phyloP scores from a whole-genome alignment of 2,888 invertebrate genomes.

The Strigamia crassipes region DNA sequence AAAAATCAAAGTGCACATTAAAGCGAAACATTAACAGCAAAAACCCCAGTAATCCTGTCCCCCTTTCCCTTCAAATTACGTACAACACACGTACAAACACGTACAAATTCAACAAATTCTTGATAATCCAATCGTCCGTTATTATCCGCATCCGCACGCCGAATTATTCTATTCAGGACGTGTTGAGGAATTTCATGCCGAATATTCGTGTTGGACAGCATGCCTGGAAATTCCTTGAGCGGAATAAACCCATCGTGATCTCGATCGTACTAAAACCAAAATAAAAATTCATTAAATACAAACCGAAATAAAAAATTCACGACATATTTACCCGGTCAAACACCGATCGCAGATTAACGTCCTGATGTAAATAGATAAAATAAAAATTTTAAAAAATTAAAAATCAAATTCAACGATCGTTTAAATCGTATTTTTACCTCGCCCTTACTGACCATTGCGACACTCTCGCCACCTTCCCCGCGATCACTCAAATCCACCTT shows the following conservation, averaged over 20 bases:
- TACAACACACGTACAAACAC: too few relatives aligned
- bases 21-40: background rate
- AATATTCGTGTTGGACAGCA: conserved; percentile 20
- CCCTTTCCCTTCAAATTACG: background rate
- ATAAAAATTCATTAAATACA: background rate
- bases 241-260: conserved; percentile 39
- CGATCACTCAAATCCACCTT: background rate
- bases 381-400: background rate
- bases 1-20: too few relatives aligned
- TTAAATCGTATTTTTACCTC: background rate
- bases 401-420: background rate
- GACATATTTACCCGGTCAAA: conserved; percentile 9
- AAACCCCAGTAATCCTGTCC: too few relatives aligned
- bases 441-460: conserved; percentile 18
- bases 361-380: too few relatives aligned
- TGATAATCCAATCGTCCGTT: conserved; percentile 37
- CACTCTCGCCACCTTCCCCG: background rate
- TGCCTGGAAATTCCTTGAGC: background rate
- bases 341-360: background rate
- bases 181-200: background rate
- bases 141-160: conserved; percentile 21
- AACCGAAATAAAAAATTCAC: background rate
- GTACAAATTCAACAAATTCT: conserved; percentile 43
- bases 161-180: background rate
- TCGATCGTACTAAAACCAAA: conserved; percentile 15